Base-by-base conservation (phyloP, 23 tunicate species). In the Styela plicata region DNA sequence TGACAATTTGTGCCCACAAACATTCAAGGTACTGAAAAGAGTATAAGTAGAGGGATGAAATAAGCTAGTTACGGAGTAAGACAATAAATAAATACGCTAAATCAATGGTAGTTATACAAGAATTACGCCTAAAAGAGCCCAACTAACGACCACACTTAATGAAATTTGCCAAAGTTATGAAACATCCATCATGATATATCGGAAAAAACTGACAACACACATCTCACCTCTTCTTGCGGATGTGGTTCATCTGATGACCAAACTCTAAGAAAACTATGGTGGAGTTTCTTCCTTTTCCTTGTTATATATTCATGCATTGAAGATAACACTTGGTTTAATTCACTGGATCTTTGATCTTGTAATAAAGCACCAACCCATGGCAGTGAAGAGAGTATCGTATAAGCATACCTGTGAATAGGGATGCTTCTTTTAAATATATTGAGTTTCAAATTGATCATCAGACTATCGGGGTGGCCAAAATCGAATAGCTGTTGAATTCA, bases 181-280 rank as follows among this genome's bases (percentile, higher is more conserved):
- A n/a, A n/a, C n/a, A n/a, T n/a, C n/a, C n/a, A n/a, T n/a, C n/a
- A n/a, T n/a, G n/a, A n/a, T n/a, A 27, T 27, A 67, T 1, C 22
- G 71, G 24, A 67, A 67, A 24, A 18, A 27, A 66, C 5, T 27
- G 31, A 1, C 30, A 67, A 0, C 31, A 19, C 1, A 0, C 16
- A 24, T 31, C 81, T 27, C 64, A 76, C 81, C 81, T 93, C 98
- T 64, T 93, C 98, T 71, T 93, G 98, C 2, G 98, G 93, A 84
- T 93, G 98, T 28, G 98, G 98, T 28, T 93, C 98, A 85, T 93
- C 98, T 34, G 82, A 44, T 20, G 93, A 73, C 98, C 98, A 93
- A 18, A 96, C 99, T 30, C 99, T 33, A 63, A 96, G 52, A 82
- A 91, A 85, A 1, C 70, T 77, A 34, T 87, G 90, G 71, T 96